A percentile compares a stretch with the other conserved stretches of the same genome.
Conservation (phyloP, 53 echinoderm and acorn worm genomes). For the Paracentrotus lividus region DNA sequence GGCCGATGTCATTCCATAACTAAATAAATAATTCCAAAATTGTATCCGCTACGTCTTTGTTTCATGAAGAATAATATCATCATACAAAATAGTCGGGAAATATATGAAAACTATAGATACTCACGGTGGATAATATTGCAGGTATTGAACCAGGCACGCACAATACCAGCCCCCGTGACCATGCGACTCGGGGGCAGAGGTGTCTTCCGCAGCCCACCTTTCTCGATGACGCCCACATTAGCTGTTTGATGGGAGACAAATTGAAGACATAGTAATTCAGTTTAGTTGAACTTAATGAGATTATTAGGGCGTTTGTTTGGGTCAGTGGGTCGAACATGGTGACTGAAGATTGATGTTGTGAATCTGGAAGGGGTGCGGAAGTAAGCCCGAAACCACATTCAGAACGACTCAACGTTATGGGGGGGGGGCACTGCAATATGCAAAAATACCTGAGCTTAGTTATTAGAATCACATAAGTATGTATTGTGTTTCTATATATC, state of each 20-base stretch:
- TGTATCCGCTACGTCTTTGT: no score
- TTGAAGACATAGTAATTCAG: conserved; percentile 25
- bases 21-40: no score
- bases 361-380: not conserved
- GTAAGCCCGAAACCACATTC: no score
- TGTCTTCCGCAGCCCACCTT: conserved; percentile 80
- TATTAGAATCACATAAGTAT: no score
- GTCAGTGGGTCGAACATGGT: not conserved
- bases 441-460: no score
- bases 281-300: not conserved
- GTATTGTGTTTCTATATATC: no score
- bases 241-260: conserved; percentile 64
- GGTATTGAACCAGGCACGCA: conserved; percentile 77
- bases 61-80: no score
- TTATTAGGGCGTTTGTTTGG: not conserved
- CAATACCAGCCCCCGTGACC: conserved; percentile 1
- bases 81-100: no score
- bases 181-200: conserved; percentile 69
- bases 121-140: conserved; percentile 86
- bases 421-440: no score
- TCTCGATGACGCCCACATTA: conserved; percentile 80
- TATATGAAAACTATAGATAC: no score
- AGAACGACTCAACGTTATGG: no score
- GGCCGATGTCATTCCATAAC: no score
- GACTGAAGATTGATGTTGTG: not conserved